These are phyloP conservation scores for Eciton burchellii DNA, from an alignment of 1,140 invertebrate genomes.

Conservation along the genomic window DNA sequence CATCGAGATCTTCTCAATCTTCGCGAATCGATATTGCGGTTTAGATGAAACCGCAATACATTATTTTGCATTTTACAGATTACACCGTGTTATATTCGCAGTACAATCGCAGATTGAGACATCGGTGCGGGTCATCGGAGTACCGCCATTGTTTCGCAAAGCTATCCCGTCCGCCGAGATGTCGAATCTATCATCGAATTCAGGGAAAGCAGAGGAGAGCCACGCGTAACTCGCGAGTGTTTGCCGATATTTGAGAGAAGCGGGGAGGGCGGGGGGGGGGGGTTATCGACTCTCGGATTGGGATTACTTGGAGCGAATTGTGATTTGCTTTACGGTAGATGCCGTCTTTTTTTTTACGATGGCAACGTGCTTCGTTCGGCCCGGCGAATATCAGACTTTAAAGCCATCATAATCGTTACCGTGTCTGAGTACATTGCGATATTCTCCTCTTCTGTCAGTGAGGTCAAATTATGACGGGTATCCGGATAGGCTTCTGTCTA, in stretches of 20 bases:
- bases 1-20: not conserved
- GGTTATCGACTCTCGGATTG: conserved; percentile 35
- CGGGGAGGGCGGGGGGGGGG: too few species aligned
- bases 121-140: not conserved
- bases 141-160: not conserved
- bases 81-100: not conserved
- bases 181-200: not conserved
- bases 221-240: not conserved
- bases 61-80: too few species aligned
- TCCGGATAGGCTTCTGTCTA: not conserved
- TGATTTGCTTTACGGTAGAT: conserved; percentile 57
- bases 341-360: conserved; percentile 57
- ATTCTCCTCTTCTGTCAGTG: conserved; percentile 1
- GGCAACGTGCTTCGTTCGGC: conserved; percentile 44
- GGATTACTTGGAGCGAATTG: conserved; percentile 50
- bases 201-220: not conserved
- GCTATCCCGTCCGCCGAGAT: not conserved
- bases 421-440: conserved; percentile 16
- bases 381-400: conserved; percentile 55
- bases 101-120: not conserved
- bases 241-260: conserved; percentile 36
- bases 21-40: not conserved
- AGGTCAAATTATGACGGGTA: conserved; percentile 9
- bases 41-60: not conserved
- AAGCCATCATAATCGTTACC: conserved; percentile 31